Percentiles rank a stretch among this genome's conserved stretches.
These are phyloP conservation scores for Dynastes tityus DNA, from an alignment of 2,888 invertebrate species.

Conservation along the genomic window DNA sequence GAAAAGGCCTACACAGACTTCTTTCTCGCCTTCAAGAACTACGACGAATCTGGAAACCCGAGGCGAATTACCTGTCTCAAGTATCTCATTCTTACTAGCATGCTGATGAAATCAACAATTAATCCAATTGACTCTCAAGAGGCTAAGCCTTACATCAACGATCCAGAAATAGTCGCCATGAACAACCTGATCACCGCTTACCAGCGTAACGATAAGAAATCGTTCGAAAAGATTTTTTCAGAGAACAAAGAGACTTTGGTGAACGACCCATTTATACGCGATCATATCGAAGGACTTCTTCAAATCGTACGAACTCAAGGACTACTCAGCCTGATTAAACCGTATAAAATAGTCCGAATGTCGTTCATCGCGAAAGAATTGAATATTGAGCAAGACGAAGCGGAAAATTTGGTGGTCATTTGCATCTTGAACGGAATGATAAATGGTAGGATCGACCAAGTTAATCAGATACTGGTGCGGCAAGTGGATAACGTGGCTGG, in stretches of 20 bases:
- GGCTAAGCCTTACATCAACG: constrained; percentile 99
- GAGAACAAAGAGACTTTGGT: constrained; percentile 74
- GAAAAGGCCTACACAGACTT: constrained; percentile 99
- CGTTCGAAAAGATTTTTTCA: constrained; percentile 95
- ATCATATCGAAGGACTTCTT: constrained; percentile 95
- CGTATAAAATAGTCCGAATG: constrained; percentile 96
- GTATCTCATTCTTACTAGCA: constrained; percentile 97
- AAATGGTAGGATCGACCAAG: constrained; percentile 90
- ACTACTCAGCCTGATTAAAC: constrained; percentile 94
- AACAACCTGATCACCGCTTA: constrained; percentile 96
- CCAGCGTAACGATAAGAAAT: constrained; percentile 97
- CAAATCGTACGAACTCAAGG: constrained; percentile 97
- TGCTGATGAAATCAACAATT: constrained; percentile 99
- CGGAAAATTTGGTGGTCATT: constrained; percentile 94
- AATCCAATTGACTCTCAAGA: constrained; percentile 99
- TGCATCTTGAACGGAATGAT: constrained; percentile 96
- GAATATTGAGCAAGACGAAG: constrained; percentile 92
- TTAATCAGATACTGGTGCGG: constrained; percentile 91
- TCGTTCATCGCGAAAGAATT: constrained; percentile 95
- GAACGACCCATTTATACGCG: constrained; percentile 98
- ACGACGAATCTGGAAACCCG: constrained; percentile 98
- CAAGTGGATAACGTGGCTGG: constrained; percentile 76
- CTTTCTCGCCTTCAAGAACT: constrained; percentile 99
- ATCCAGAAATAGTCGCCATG: constrained; percentile 98
- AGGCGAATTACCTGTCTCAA: constrained; percentile 96